A percentile compares a stretch with the other conserved stretches of the same genome.
Conservation (phyloP, 1,140 invertebrate genomes). For the Venturia canescens region DNA sequence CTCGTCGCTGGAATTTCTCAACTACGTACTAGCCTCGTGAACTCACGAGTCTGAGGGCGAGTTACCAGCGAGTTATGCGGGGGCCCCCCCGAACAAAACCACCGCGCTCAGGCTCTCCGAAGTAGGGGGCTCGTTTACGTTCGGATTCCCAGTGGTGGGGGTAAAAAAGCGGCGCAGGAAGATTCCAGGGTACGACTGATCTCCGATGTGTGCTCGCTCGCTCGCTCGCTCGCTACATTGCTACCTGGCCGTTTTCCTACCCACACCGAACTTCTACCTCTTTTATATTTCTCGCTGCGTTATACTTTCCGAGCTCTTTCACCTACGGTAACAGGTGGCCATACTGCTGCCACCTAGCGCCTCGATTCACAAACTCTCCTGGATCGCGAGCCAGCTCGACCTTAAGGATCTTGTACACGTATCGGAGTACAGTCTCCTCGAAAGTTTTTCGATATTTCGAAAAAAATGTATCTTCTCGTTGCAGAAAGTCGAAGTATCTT, state of each 20-base stretch:
- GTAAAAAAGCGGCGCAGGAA: not conserved
- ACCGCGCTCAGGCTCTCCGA: not conserved
- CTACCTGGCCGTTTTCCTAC: not conserved
- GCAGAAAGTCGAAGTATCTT: no score
- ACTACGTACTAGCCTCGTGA: slow-evolving; percentile 55
- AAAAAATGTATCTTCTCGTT: no score
- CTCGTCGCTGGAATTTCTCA: slow-evolving; percentile 56
- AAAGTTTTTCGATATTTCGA: no score
- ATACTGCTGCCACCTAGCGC: slow-evolving; percentile 62
- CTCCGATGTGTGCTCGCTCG: not conserved
- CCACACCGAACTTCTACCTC: no score
- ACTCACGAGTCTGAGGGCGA: slow-evolving; percentile 27
- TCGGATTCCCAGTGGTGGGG: not conserved
- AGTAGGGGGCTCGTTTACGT: slow-evolving; percentile 7
- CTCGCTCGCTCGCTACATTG: slow-evolving; percentile 6
- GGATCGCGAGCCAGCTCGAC: slow-evolving; percentile 38
- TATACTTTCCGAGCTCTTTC: slow-evolving; percentile 27
- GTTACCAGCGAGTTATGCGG: not conserved
- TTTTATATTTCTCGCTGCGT: no score
- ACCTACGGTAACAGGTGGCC: slow-evolving; percentile 64
- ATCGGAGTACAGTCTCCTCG: not conserved
- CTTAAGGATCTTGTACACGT: slow-evolving; percentile 15
- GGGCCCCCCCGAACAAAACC: not conserved
- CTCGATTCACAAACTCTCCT: not conserved
- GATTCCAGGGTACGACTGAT: not conserved